phyloP scores from a whole-genome alignment of 2,888 invertebrate species.

The Hirtodrosophila histrioides region DNA sequence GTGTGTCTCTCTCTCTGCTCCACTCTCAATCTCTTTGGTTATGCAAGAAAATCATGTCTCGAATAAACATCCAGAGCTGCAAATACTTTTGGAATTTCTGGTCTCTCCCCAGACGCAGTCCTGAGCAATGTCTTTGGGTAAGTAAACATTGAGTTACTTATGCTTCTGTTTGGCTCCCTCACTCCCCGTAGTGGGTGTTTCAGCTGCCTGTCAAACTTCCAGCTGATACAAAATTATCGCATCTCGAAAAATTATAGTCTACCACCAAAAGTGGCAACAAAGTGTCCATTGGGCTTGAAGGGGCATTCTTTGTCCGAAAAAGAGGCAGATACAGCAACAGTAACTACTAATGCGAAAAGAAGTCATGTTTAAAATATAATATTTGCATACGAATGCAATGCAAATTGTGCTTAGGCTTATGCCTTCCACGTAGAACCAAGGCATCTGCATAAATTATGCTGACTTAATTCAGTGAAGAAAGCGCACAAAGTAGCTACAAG shows the following conservation, averaged over 20 bases:
- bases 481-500: no score
- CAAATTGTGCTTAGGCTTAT: slow-evolving; percentile 3
- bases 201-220: slow-evolving; percentile 44
- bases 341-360: not conserved
- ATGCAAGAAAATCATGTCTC: slow-evolving; percentile 50
- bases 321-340: no score
- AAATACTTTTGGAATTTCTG: slow-evolving; percentile 26
- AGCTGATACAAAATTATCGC: no score
- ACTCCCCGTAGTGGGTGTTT: slow-evolving; percentile 40
- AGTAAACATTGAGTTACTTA: slow-evolving; percentile 56
- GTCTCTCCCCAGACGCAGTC: slow-evolving; percentile 4
- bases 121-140: slow-evolving; percentile 38
- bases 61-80: slow-evolving; percentile 13
- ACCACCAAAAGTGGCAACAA: no score
- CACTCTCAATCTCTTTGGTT: slow-evolving; percentile 35
- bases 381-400: slow-evolving; percentile 24
- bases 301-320: no score
- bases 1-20: not conserved
- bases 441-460: slow-evolving; percentile 2
- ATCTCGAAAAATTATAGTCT: no score
- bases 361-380: not conserved
- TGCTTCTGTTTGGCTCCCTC: slow-evolving; percentile 3
- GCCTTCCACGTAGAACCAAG: not conserved
- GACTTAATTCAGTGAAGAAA: no score
- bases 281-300: no score